Conservation (phyloP, 2,888 invertebrate species). For the Agrilus biguttatus region DNA sequence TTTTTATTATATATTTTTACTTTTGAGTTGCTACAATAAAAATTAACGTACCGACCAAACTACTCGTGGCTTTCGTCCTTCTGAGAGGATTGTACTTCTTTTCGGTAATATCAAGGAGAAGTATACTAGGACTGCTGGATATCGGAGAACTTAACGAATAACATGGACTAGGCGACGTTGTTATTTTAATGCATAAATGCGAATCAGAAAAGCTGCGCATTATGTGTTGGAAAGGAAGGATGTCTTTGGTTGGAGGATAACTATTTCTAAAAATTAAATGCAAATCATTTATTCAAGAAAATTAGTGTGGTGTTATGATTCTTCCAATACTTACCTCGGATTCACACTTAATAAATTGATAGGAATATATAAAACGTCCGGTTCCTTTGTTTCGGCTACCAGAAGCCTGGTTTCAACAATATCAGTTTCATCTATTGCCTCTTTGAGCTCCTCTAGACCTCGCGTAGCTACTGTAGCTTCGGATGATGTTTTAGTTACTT, state of each 20-base stretch:
- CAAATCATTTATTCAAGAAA: not conserved
- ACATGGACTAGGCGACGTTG: conserved; percentile 43
- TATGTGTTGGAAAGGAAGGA: conserved; percentile 57
- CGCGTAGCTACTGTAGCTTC: conserved; percentile 29
- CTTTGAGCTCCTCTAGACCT: conserved; percentile 56
- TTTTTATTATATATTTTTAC: not conserved
- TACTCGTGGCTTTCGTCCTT: conserved; percentile 38
- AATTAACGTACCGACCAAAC: conserved; percentile 32
- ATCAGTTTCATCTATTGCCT: conserved; percentile 58
- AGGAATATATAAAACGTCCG: conserved; percentile 54
- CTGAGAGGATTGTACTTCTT: conserved; percentile 37
- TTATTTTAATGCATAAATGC: conserved; percentile 54
- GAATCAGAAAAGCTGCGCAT: conserved; percentile 64
- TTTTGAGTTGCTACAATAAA: conserved; percentile 8
- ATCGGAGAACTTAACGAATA: conserved; percentile 40
- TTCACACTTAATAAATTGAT: conserved; percentile 38
- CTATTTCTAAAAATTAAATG: conserved; percentile 39
- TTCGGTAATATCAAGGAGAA: conserved; percentile 47
- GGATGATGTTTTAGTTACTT: conserved; percentile 37
- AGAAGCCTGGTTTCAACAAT: conserved; percentile 40
- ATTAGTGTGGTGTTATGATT: not conserved
- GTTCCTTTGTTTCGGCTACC: conserved; percentile 42
- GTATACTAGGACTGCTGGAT: conserved; percentile 45
- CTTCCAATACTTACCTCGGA: conserved; percentile 19
- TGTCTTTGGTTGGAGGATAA: conserved; percentile 54